Conservation (phyloP, 1,140 invertebrate genomes). For the Papilio glaucus region DNA sequence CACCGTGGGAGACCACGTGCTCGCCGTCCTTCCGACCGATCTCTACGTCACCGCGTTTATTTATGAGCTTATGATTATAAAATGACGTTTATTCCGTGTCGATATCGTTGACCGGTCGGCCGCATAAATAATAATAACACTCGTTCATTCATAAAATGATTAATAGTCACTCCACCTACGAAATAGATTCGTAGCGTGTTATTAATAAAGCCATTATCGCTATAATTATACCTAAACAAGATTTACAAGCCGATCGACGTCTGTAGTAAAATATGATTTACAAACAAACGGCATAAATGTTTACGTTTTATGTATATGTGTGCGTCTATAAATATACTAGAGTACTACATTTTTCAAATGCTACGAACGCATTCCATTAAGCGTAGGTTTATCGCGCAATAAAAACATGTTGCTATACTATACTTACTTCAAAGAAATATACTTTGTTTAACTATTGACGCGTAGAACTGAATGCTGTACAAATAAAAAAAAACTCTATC, state of each 20-base stretch:
- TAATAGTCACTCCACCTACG: slow-evolving; percentile 74
- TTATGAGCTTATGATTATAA: slow-evolving; percentile 82
- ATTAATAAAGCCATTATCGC: slow-evolving; percentile 77
- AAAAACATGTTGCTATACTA: not conserved
- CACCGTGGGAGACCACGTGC: slow-evolving; percentile 59
- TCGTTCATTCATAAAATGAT: slow-evolving; percentile 77
- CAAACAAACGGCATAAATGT: slow-evolving; percentile 51
- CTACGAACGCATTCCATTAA: not conserved
- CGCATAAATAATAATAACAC: slow-evolving; percentile 71
- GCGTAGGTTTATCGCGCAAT: not conserved
- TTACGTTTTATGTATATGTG: slow-evolving; percentile 44
- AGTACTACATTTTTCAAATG: slow-evolving; percentile 8
- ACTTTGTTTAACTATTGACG: too few species aligned
- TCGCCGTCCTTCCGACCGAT: slow-evolving; percentile 63
- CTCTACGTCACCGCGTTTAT: slow-evolving; percentile 76
- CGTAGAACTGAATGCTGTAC: too few species aligned
- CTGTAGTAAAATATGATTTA: slow-evolving; percentile 74
- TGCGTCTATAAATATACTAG: slow-evolving; percentile 3
- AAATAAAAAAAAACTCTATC: too few species aligned
- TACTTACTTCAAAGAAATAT: not conserved
- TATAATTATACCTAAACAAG: slow-evolving; percentile 79
- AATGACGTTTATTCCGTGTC: slow-evolving; percentile 77
- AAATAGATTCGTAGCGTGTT: slow-evolving; percentile 78
- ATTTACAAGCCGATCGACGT: slow-evolving; percentile 68
- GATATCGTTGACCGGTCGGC: slow-evolving; percentile 77